Evolutionary conservation across 2,113 vertebrate species (phyloP), one percentile per base, ranked within the genome.

Genomic region (Dendropsophus ebraccatus): DNA sequence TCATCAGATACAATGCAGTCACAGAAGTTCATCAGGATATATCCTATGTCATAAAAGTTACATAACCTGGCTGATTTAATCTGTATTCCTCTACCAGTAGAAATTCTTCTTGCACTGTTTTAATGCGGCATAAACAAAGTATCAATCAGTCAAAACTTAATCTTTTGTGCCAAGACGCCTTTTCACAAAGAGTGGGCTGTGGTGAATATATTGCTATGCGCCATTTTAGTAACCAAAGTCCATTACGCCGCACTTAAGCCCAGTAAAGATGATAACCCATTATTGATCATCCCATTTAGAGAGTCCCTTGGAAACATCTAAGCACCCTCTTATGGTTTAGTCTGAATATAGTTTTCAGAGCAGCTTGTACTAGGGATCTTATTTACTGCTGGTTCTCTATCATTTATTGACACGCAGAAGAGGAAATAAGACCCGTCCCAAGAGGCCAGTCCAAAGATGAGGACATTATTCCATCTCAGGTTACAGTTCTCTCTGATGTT

Each of bases 221-320:
- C 62, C 77, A 58, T 80, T 86, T 79, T 54, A 80, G 65, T 86
- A 86, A 73, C 62, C 72, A 86, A 81, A 41, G 49, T 72, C 54
- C 65, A 86, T 86, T 86, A 77, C 58, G n/a, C 25, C 81, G 84
- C 84, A 86, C 84, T 86, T 80, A 86, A 35, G 76, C 76, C 35
- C 49, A 32, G 79, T 70, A 52, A 79, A 85, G 58, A 69, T 85
- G 32, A 85, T 85, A 77, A 60, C n/a, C 65, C 30, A 60, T 25
- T 81, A 86, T 81, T 81, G 84, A 81, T 86, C 50, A 45, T 72
- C 50, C 49, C 65, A 80, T 86, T 80, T 70, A 32, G 32, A 58
- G 7, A 79, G 16, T 58, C 65, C 84, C 84, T 81, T 58, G 50
- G 50, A 58, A 86, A 72, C n/a, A 19, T 72, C 84, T 60, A 28